Conservation (phyloP, 1,140 invertebrate genomes). For the Zaprionus davidi region DNA sequence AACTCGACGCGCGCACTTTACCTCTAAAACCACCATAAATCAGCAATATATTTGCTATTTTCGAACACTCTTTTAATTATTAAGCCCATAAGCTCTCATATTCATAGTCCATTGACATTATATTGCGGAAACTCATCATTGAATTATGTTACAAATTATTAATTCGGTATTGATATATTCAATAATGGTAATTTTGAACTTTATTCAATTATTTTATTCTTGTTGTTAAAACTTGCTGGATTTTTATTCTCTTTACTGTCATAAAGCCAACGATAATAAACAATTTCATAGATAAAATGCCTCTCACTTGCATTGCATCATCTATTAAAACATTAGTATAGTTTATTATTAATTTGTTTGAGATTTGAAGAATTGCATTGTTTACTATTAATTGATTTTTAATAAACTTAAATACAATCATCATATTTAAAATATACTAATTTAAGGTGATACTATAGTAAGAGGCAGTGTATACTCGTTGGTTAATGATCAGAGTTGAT, state of each 20-base stretch:
- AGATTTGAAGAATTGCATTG: neutral
- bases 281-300: neutral
- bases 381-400: neutral
- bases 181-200: neutral
- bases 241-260: neutral
- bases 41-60: slow-evolving; percentile 44
- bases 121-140: slow-evolving; percentile 40
- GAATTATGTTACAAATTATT: slow-evolving; percentile 44
- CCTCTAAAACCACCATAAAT: slow-evolving; percentile 47
- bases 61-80: slow-evolving; percentile 69
- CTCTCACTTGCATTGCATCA: neutral
- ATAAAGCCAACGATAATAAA: neutral
- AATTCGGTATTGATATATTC: slow-evolving; percentile 21
- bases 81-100: slow-evolving; percentile 20
- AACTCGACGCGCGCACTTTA: slow-evolving; percentile 74
- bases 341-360: no score
- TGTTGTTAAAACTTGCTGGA: neutral
- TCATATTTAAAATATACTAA: neutral
- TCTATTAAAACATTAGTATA: neutral
- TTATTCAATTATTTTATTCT: neutral
- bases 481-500: neutral
- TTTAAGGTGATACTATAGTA: neutral
- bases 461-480: neutral
- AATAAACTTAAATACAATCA: neutral
- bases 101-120: slow-evolving; percentile 63